Conservation (phyloP, 2,797 vertebrate species). For the Urocyon cinereoargenteus region DNA sequence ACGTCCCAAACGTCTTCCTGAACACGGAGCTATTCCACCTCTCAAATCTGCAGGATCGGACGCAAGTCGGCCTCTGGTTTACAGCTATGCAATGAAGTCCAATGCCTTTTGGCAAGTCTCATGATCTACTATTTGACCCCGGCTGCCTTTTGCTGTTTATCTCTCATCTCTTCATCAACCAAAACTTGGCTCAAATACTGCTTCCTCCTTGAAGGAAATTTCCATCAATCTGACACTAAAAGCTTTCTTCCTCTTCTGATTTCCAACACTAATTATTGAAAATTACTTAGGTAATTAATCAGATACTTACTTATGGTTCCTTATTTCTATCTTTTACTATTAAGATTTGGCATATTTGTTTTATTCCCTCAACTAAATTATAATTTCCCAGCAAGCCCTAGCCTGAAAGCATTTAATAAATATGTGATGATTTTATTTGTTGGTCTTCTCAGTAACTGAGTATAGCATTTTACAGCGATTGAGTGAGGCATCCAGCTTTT, state of each 20-base stretch:
- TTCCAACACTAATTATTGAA: background rate
- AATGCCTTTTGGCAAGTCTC: background rate
- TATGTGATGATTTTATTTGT: background rate
- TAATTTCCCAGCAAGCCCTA: background rate
- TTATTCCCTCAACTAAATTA: background rate
- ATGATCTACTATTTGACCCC: background rate
- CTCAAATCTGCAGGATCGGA: background rate
- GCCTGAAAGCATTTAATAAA: conserved; percentile 8
- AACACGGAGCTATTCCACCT: background rate
- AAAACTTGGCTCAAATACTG: conserved; percentile 41
- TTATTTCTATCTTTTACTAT: conserved; percentile 14
- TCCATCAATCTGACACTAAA: conserved; percentile 12
- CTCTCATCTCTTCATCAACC: background rate
- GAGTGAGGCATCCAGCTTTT: background rate
- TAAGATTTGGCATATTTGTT: background rate
- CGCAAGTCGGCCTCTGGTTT: background rate
- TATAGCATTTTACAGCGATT: background rate
- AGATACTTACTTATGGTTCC: background rate
- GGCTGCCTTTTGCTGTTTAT: conserved; percentile 21
- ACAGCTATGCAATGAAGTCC: background rate
- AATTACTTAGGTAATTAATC: conserved; percentile 49
- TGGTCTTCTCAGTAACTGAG: background rate
- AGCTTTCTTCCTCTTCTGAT: background rate
- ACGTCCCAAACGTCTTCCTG: background rate
- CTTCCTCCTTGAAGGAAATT: background rate